Base-by-base conservation (phyloP, 2,797 vertebrate species). In the Propithecus deckenii region DNA sequence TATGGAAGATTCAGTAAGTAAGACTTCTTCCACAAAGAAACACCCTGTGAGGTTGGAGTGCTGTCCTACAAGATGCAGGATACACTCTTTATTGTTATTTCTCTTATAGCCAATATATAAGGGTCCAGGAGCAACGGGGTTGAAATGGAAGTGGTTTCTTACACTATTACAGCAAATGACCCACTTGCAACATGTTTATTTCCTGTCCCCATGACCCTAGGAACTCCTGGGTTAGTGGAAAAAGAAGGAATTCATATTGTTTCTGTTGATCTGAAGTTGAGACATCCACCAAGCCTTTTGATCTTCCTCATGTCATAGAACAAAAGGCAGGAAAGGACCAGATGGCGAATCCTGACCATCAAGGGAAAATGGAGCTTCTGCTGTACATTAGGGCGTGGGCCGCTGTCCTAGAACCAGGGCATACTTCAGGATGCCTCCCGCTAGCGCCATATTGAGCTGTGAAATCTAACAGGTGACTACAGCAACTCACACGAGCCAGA, bases 261-360 rank as follows among this genome's bases (percentile, higher is more conserved):
- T 28, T 90, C 35, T 28, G 2, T 55, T 20, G 5, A n/a, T n/a
- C 61, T 25, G 61, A 43, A 55, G 35, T 57, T 25, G 61, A 79
- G 9, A 43, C 9, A 67, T 25, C 35, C 35, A 43, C 13, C 43
- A 52, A 65, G 59, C 32, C 48, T 50, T 87, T 50, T 65, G 22
- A 69, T 50, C 38, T 8, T 57, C 30, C 61, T 80, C 48, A n/a
- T 69, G 61, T 14, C 63, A 2, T 67, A 1, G 61, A 55, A 25
- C 18, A 30, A 43, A 57, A 46, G 28, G 12, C 48, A n/a, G 6
- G 28, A 25, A 79, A n/a, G 3, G 30, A n/a, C n/a, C 43, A 22
- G 20, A n/a, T 28, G 50, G 12, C 28, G 30, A 14, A 46, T 28
- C 1, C 0, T 43, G 3, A 69, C 0, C 4, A n/a, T 28, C 1